Evolutionary conservation across 2,797 vertebrate species (phyloP), one percentile per base, ranked within the genome.

Genomic region (Sebastes cheni): DNA sequence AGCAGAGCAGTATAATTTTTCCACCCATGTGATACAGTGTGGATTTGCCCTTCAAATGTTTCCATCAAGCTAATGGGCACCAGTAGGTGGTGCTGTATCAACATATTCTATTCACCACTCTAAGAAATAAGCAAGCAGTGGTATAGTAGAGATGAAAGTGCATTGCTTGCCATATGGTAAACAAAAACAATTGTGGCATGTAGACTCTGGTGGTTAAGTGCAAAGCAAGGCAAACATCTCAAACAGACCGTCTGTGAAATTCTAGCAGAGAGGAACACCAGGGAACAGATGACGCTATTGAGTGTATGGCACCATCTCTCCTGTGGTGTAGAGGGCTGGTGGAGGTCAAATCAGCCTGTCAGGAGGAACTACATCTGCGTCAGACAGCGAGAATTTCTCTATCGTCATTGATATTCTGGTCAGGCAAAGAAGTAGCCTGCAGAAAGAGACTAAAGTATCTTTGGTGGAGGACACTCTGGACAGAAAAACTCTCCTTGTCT

Each of bases 381-480:
- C 50, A 81, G 77, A 90, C 80, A 80, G 72, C n/a, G 4, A 82
- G 50, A 73, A 77, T 87, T 65, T 84, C 54, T 88, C 66, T 72
- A 34, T 87, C 77, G 70, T 85, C 79, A 89, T 94, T 94, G 85
- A 80, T 93, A 92, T 94, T 92, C 92, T 87, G 80, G 82, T 91
- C 91, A 94, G 90, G 89, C 75, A 86, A 86, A 85, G 78, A 88
- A 83, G 88, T 67, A 78, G 84, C 72, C 75, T 75, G 76, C 85
- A 86, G 77, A 78, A 80, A 70, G 79, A 82, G 30, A 85, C 72
- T 46, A 72, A 83, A 86, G 70, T 75, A 81, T 88, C 77, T 90
- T 82, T 83, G 86, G 72, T 69, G 72, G 68, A 93, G 92, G 90
- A 87, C 83, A 78, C 18, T 56, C n/a, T 46, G 27, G 16, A 64